phyloP scores from a whole-genome alignment of 2,888 invertebrate species.

The Teleogryllus oceanicus region DNA sequence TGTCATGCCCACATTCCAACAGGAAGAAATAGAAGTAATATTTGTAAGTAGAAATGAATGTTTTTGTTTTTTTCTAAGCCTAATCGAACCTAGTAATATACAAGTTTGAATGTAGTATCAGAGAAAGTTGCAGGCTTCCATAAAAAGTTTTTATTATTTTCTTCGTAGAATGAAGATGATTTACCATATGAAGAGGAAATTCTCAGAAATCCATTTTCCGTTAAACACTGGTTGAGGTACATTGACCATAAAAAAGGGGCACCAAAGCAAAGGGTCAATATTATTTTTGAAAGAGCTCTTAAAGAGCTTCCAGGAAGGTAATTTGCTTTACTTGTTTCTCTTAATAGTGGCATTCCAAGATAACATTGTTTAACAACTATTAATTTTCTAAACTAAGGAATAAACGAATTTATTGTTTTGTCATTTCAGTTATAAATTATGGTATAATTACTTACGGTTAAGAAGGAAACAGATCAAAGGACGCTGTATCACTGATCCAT shows the following conservation, averaged over 20 bases:
- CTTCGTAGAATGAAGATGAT: conserved; percentile 82
- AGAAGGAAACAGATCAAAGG: conserved; percentile 80
- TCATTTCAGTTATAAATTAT: conserved; percentile 76
- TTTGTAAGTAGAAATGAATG: background rate
- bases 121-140: background rate
- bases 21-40: background rate
- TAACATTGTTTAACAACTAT: no score
- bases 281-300: conserved; percentile 92
- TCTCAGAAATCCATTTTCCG: conserved; percentile 91
- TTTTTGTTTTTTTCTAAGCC: no score
- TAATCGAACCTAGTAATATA: no score
- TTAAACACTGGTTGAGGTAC: conserved; percentile 97
- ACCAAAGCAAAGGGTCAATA: conserved; percentile 76
- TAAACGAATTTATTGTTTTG: background rate
- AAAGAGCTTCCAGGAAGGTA: conserved; percentile 95
- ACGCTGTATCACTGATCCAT: conserved; percentile 76
- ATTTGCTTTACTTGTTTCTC: conserved; percentile 19
- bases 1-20: background rate
- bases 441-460: conserved; percentile 91
- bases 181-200: conserved; percentile 98
- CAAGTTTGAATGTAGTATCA: no score
- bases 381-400: no score
- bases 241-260: conserved; percentile 91
- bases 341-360: background rate
- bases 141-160: background rate